Evolutionary conservation across 2,113 vertebrate genomes (phyloP).

Genomic region (Grammomys surdaster): DNA sequence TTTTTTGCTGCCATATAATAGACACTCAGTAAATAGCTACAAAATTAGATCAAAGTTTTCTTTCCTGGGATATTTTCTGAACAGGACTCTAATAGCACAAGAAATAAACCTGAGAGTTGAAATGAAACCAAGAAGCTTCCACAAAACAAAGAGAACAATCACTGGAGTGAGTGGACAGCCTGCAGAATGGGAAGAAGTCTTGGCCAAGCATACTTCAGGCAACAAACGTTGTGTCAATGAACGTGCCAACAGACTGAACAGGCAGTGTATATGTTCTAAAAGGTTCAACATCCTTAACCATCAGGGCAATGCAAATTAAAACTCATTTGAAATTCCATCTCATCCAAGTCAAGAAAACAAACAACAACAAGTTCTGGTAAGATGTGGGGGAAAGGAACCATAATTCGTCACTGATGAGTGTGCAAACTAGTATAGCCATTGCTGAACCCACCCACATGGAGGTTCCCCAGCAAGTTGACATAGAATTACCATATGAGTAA

Average conservation of each 20-base stretch:
- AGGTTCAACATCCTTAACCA: not conserved
- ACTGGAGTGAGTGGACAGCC: not conserved
- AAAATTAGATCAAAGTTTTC: slow-evolving; percentile 6
- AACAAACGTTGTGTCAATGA: not conserved
- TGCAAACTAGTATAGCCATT: not conserved
- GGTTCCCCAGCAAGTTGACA: not conserved
- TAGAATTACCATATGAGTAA: not conserved
- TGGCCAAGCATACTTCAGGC: no score
- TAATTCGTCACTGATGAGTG: not conserved
- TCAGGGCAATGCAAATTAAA: not conserved
- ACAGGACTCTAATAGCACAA: not conserved
- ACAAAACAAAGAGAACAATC: not conserved
- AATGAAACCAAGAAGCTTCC: not conserved
- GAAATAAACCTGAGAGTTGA: not conserved
- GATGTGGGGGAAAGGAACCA: not conserved
- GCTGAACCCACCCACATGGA: not conserved
- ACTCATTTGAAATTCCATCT: not conserved
- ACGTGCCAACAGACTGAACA: not conserved
- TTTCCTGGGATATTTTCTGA: not conserved
- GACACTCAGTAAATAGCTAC: not conserved
- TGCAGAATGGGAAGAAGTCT: not conserved
- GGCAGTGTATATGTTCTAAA: no score
- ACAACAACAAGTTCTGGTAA: not conserved
- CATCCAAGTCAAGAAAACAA: not conserved
- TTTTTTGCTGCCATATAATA: not conserved